Evolutionary conservation across 92 coral and sea anemone species (phyloP), one percentile per base, ranked within the genome.

Genomic region (Desmophyllum pertusum): DNA sequence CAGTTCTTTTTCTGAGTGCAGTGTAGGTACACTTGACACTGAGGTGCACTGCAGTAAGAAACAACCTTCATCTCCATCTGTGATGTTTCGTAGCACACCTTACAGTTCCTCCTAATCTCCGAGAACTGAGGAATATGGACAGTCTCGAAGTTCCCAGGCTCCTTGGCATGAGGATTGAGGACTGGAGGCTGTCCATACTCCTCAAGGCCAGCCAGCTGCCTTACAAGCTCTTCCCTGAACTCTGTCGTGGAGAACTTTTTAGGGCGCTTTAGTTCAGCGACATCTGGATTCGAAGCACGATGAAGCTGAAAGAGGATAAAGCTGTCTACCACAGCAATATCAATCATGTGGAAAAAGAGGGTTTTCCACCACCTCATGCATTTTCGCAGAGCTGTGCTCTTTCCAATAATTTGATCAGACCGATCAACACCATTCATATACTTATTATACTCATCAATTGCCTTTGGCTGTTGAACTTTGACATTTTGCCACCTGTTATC

Each of bases 281-380:
- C 50, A 1, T 82, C 90, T 0, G 81, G 90, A 72, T 81, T 40
- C 10, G 51, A 83, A 57, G 67, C 43, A 4, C 53, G 57, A 55
- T 86, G 88, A 0, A 69, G 65, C 27, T 70, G 84, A 59, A 90
- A 90, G 10, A 90, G 53, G 51, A 90, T 71, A 46, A 23, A 90
- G 42, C 82, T 43, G 59, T 88, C 83, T 3, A 88, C 88, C n/a
- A 88, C 50, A 18, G 88, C 81, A 39, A 87, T 87, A 31, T 91
- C 91, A 5, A 84, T 84, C 82, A 91, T 64, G 78, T 91, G 92
- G 41, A 83, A 91, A 67, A 87, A 86, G 18, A 90, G 51, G 37
- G 91, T 84, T 39, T 91, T 91, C 91, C 94, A 90, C 94, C 94
- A 91, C 66, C 84, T 52, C 81, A 66, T 79, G 53, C 91, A 87